These are phyloP conservation scores for Myotis yumanensis DNA, from an alignment of 2,113 vertebrate genomes.

Conservation along the genomic window DNA sequence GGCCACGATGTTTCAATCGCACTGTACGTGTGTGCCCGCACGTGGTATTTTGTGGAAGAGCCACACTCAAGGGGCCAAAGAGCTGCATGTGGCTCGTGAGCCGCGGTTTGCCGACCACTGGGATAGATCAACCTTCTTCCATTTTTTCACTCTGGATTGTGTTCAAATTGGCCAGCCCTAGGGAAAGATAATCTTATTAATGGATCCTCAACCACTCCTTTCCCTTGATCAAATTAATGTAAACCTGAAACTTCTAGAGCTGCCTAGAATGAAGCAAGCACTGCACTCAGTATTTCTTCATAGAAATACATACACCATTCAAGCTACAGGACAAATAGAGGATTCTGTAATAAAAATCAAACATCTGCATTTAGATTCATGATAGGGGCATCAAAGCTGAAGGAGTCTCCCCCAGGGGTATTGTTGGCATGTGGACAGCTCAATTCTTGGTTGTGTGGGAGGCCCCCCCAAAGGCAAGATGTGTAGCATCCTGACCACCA, in stretches of 20 bases:
- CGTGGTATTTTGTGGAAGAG: too few relatives aligned
- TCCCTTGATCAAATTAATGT: neutral
- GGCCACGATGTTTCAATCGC: too few relatives aligned
- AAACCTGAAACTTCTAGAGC: neutral
- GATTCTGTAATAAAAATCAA: neutral
- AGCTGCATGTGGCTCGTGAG: too few relatives aligned
- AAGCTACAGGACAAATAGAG: neutral
- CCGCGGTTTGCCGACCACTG: too few relatives aligned
- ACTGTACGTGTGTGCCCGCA: too few relatives aligned
- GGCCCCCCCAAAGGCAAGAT: too few relatives aligned
- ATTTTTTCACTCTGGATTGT: neutral
- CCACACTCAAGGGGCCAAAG: too few relatives aligned
- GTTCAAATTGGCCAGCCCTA: neutral
- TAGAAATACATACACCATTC: neutral
- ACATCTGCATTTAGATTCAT: neutral
- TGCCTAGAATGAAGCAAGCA: neutral
- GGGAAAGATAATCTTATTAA: neutral
- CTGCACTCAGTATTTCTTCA: neutral
- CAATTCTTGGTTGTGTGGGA: neutral
- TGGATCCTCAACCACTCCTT: neutral
- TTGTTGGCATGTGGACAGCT: neutral
- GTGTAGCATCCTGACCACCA: neutral
- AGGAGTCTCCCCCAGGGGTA: neutral
- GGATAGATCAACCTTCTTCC: neutral
- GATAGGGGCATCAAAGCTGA: neutral